Conservation (phyloP, 2,113 vertebrate species). For the Hiodon alosoides region DNA sequence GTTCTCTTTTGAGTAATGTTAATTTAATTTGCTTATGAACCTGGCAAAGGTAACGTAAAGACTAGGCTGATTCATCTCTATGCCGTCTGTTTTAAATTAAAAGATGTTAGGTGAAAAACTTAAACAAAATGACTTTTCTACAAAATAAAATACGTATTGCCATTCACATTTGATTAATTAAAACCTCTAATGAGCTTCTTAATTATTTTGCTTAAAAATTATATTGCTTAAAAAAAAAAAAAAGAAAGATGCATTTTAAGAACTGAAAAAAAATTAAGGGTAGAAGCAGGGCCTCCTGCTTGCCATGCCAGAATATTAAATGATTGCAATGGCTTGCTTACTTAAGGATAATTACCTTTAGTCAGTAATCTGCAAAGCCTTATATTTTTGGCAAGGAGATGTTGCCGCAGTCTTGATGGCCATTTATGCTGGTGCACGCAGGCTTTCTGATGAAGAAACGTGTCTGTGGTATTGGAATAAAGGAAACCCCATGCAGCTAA, state of each 20-base stretch:
- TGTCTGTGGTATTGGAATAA: constrained; percentile 19
- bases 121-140: neutral
- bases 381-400: constrained; percentile 9
- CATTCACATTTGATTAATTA: neutral
- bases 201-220: neutral
- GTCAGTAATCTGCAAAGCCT: constrained; percentile 19
- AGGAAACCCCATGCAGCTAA: constrained; percentile 13
- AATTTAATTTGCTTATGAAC: neutral
- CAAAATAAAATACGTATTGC: neutral
- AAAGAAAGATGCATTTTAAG: too few relatives aligned
- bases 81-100: constrained; percentile 11
- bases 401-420: constrained; percentile 7
- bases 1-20: neutral
- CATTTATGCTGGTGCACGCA: neutral
- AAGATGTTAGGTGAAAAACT: neutral
- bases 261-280: neutral
- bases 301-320: constrained; percentile 24
- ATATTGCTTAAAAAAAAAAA: too few relatives aligned
- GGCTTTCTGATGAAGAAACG: constrained; percentile 4
- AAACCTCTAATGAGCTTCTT: neutral
- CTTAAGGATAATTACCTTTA: constrained; percentile 26
- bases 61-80: neutral
- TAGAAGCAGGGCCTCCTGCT: neutral
- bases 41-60: neutral
- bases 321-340: constrained; percentile 16